Conservation (phyloP, 2,888 invertebrate species). For the Tridacna crocea region DNA sequence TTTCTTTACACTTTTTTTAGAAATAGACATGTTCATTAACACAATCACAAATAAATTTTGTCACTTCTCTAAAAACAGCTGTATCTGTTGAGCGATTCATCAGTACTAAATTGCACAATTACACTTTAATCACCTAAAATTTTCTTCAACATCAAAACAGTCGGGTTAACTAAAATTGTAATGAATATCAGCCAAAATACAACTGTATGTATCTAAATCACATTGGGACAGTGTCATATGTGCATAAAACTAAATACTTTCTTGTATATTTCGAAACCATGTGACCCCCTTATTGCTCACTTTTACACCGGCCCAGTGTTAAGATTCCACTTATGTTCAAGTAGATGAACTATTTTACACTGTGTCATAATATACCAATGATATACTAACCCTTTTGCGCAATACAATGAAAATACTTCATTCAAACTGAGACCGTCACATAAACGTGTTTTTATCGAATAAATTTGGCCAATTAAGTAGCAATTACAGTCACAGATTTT, state of each 20-base stretch:
- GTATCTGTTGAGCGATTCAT: conserved; percentile 7
- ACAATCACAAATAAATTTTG: conserved; percentile 29
- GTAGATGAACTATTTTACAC: background rate
- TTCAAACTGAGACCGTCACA: background rate
- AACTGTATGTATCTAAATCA: background rate
- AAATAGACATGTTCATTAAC: conserved; percentile 61
- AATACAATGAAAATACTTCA: background rate
- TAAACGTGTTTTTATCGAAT: conserved; percentile 22
- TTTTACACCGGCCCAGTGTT: conserved; percentile 1
- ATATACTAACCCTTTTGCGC: background rate
- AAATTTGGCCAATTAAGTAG: conserved; percentile 42
- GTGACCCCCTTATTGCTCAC: conserved; percentile 37
- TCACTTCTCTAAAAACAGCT: conserved; percentile 14
- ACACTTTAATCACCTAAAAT: conserved; percentile 1
- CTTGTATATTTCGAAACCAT: conserved; percentile 37
- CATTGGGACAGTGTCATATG: background rate
- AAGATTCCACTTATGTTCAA: conserved; percentile 14
- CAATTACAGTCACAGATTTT: conserved; percentile 24
- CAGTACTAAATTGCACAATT: background rate
- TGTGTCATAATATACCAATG: background rate
- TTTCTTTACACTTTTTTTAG: conserved; percentile 61
- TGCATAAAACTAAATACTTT: conserved; percentile 48
- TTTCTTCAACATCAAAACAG: too few species aligned
- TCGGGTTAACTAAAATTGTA: too few species aligned
- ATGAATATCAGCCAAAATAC: background rate